phyloP scores from a whole-genome alignment of 2,113 vertebrate species.

The Motacilla tschutschensis region DNA sequence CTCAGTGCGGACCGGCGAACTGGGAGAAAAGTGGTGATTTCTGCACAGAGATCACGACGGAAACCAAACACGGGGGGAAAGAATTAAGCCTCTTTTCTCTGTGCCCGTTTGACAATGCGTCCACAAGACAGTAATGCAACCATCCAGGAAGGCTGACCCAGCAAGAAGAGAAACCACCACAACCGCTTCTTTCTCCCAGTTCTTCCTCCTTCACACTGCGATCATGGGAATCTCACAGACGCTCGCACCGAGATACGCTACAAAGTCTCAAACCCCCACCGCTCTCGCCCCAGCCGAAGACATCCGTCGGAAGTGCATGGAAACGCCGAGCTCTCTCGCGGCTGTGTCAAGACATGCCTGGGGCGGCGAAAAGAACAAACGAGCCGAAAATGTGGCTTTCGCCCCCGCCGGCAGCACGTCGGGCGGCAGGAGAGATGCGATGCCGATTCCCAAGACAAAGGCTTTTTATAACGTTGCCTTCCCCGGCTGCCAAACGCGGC shows the following conservation, averaged over 20 bases:
- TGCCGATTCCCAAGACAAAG: slow-evolving; percentile 71
- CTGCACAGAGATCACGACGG: slow-evolving; percentile 12
- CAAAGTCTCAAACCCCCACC: background rate
- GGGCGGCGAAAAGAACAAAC: background rate
- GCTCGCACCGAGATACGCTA: background rate
- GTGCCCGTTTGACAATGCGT: background rate
- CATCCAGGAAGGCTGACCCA: slow-evolving; percentile 52
- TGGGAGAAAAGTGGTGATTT: slow-evolving; percentile 45
- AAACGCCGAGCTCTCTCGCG: background rate
- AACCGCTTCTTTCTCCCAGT: slow-evolving; percentile 13
- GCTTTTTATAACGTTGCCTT: slow-evolving; percentile 16
- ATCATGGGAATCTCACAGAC: slow-evolving; percentile 14
- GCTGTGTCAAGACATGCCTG: slow-evolving; percentile 65
- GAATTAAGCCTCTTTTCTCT: background rate
- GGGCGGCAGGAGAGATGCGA: slow-evolving; percentile 18
- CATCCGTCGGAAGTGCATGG: slow-evolving; percentile 38
- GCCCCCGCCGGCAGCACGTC: slow-evolving; percentile 32
- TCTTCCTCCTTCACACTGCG: slow-evolving; percentile 38
- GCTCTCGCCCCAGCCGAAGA: background rate
- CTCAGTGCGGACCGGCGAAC: slow-evolving; percentile 32
- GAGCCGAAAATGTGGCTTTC: slow-evolving; percentile 12
- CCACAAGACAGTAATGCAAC: background rate
- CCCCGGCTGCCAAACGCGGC: slow-evolving; percentile 54
- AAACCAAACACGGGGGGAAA: slow-evolving; percentile 10
- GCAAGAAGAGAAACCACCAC: slow-evolving; percentile 1